Evolutionary conservation across 2,888 invertebrate genomes (phyloP), one percentile per base, ranked within the genome.

Genomic region (Metalampra italica): DNA sequence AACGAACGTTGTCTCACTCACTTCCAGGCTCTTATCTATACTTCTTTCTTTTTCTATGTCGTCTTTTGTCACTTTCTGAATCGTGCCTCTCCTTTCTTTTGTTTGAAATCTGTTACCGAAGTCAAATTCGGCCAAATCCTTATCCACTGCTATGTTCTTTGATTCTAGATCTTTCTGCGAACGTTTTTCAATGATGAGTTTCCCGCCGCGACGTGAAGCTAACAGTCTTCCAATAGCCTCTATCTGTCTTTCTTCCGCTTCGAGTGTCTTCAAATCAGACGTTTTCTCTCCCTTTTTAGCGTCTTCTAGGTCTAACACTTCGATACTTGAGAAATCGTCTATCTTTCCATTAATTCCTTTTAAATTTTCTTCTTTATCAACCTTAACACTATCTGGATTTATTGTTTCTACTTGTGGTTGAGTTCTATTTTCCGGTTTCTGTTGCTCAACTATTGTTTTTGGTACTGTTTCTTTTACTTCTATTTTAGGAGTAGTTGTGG

Each of bases 171-270:
- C 81, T 55, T 86, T 81, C 43, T 90, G 80, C 0, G 88, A 82
- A 29, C 83, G 61, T 54, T 88, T 89, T 46, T 88, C 86, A 51
- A 90, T 34, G 22, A 83, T 66, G 0, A 90, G 53, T 51, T 84
- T 85, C 0, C 79, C 76, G 0, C 80, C 85, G 29, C 88, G 72
- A 46, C 78, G 74, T 0, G 83, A 77, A 1, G 88, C 88, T 55
- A 90, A 47, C 12, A 89, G 66, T 52, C 90, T 74, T 0, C 90
- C 90, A 22, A 90, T 87, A 29, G 83, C 90, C 65, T 90, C 90
- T 37, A 90, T 90, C 57, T 90, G 90, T 45, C 73, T 77, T 46
- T 90, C 90, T 66, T 90, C 90, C 0, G 90, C 89, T 61, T 89
- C 83, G 43, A 90, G 66, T 40, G 82, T 82, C 64, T 82, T 90